These are phyloP conservation scores for Pangasius mekongensis DNA, from an alignment of 2,797 vertebrate genomes.

Conservation along the genomic window DNA sequence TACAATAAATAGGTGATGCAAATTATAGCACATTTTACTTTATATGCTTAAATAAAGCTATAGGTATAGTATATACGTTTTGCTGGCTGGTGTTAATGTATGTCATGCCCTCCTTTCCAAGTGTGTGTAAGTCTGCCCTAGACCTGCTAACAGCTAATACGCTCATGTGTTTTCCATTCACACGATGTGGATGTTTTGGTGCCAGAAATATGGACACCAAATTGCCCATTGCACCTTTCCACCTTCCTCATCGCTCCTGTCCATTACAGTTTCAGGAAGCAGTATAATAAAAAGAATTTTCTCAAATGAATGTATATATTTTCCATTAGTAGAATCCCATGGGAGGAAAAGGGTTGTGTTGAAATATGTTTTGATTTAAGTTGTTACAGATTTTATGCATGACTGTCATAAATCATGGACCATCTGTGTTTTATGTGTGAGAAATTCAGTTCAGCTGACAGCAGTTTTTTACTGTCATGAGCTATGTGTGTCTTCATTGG, in stretches of 20 bases:
- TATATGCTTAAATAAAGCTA: not conserved
- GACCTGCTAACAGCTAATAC: not conserved
- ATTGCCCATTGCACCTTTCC: not conserved
- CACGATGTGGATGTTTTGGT: not conserved
- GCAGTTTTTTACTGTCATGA: not conserved
- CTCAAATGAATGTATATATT: slow-evolving; percentile 24
- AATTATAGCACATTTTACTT: not conserved
- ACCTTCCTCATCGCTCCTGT: not conserved
- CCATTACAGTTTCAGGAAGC: slow-evolving; percentile 5
- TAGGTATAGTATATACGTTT: not conserved
- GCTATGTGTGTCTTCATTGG: not conserved
- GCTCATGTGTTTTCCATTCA: not conserved
- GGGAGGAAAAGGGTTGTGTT: slow-evolving; percentile 50
- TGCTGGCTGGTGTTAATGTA: not conserved
- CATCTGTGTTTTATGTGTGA: not conserved
- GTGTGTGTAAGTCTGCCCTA: not conserved
- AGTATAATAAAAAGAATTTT: slow-evolving; percentile 37
- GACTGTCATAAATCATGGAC: slow-evolving; percentile 21
- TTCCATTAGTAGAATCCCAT: slow-evolving; percentile 52
- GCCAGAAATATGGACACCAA: not conserved
- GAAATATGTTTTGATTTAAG: slow-evolving; percentile 32
- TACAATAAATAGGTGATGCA: not conserved
- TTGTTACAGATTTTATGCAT: slow-evolving; percentile 17
- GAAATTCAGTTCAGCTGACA: slow-evolving; percentile 2
- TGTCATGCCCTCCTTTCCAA: not conserved